Evolutionary conservation across 2,113 vertebrate genomes (phyloP).

Genomic region (Loxodonta africana): DNA sequence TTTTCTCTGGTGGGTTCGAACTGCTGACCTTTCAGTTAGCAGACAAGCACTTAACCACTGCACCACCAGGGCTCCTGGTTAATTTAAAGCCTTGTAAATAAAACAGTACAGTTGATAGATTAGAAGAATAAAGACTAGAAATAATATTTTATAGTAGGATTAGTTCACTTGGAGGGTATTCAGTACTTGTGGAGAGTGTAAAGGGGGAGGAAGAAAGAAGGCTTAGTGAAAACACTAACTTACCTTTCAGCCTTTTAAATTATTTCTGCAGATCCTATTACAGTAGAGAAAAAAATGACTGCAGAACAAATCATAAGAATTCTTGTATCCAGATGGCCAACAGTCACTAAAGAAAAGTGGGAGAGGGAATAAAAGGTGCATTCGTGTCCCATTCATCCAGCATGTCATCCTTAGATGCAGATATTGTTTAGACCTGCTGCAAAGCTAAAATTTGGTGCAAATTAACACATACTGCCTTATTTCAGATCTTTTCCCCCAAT

Average conservation of each 20-base stretch:
- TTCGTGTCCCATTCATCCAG: slow-evolving; percentile 86
- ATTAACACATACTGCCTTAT: slow-evolving; percentile 35
- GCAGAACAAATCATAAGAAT: slow-evolving; percentile 92
- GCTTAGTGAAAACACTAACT: slow-evolving; percentile 92
- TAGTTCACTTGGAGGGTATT: slow-evolving; percentile 92
- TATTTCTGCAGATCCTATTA: slow-evolving; percentile 95
- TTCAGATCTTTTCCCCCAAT: slow-evolving; percentile 4
- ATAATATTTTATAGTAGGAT: slow-evolving; percentile 94
- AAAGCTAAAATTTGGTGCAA: slow-evolving; percentile 27
- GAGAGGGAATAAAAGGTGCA: slow-evolving; percentile 87
- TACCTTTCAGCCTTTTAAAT: slow-evolving; percentile 94
- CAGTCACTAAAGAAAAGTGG: slow-evolving; percentile 57
- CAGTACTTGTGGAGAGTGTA: slow-evolving; percentile 89
- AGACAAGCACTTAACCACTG: too few species aligned
- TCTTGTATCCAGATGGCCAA: slow-evolving; percentile 89
- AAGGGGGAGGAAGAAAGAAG: slow-evolving; percentile 64
- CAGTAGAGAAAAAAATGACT: slow-evolving; percentile 89
- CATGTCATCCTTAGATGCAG: slow-evolving; percentile 73
- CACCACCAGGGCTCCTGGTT: neutral
- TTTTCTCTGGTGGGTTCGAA: too few species aligned
- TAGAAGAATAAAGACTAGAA: slow-evolving; percentile 93
- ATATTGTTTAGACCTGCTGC: slow-evolving; percentile 48
- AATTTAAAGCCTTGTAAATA: slow-evolving; percentile 80
- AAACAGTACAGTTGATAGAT: slow-evolving; percentile 89
- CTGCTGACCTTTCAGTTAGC: too few species aligned